A percentile compares a stretch with the other conserved stretches of the same genome.
Evolutionary conservation across 1,140 invertebrate species (phyloP).

Genomic region (Leptinotarsa defecta): DNA sequence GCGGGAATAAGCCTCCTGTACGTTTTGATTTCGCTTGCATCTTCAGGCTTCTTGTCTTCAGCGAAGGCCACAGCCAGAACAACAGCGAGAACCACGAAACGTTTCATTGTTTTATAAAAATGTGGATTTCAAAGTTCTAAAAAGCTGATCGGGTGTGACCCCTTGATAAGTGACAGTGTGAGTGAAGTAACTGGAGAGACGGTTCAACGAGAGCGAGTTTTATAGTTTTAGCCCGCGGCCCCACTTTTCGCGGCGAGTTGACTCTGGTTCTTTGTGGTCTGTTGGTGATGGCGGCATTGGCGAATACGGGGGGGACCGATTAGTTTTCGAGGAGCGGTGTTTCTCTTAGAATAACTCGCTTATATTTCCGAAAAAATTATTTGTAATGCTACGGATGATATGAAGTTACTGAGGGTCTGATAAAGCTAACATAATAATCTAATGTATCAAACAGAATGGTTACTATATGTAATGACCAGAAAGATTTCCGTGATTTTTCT

Average conservation of each 20-base stretch:
- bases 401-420: too few relatives aligned
- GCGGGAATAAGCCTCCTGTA: slow-evolving; percentile 82
- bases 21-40: slow-evolving; percentile 63
- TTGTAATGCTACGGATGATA: too few relatives aligned
- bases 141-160: slow-evolving; percentile 9
- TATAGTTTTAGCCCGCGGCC: slow-evolving; percentile 1
- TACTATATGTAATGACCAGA: too few relatives aligned
- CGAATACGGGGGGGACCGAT: background rate
- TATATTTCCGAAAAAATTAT: too few relatives aligned
- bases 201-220: background rate
- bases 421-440: too few relatives aligned
- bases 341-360: too few relatives aligned
- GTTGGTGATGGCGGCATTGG: background rate
- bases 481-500: too few relatives aligned
- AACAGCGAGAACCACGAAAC: slow-evolving; percentile 31
- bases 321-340: too few relatives aligned
- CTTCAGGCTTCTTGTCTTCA: slow-evolving; percentile 61
- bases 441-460: too few relatives aligned
- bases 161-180: slow-evolving; percentile 4
- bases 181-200: slow-evolving; percentile 8
- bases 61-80: slow-evolving; percentile 61
- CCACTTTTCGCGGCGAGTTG: background rate
- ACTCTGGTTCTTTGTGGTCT: background rate
- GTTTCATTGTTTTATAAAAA: slow-evolving; percentile 32
- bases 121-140: background rate